Evolutionary conservation across 2,888 invertebrate species (phyloP).

Genomic region (Dysmachus trigonus): DNA sequence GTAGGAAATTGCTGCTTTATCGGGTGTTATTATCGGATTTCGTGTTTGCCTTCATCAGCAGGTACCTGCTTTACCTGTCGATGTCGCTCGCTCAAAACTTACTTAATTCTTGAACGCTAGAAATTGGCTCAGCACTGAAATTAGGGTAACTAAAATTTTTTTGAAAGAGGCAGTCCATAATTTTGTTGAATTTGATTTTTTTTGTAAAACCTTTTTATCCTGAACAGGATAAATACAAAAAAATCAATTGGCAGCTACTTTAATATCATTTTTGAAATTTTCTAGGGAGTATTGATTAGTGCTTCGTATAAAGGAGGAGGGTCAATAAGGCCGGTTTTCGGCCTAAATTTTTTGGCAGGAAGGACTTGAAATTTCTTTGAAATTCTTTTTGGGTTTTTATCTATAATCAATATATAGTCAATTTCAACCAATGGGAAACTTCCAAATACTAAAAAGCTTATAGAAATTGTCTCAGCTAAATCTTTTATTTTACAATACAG

Average conservation of each 20-base stretch:
- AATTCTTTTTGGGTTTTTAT: no score
- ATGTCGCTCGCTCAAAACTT: background rate
- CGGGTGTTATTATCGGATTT: constrained; percentile 24
- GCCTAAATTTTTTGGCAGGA: no score
- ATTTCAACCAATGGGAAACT: no score
- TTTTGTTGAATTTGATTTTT: background rate
- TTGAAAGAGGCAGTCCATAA: background rate
- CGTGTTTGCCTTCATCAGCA: background rate
- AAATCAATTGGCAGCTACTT: background rate
- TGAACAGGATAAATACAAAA: background rate
- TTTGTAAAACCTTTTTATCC: background rate
- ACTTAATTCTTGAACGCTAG: background rate
- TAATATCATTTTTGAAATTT: no score
- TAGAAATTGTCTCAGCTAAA: no score
- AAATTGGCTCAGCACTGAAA: background rate
- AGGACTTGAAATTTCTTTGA: no score
- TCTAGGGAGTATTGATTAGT: no score
- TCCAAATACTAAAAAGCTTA: no score
- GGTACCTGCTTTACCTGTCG: background rate
- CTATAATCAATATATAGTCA: no score
- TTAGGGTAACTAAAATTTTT: background rate
- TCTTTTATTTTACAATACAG: no score
- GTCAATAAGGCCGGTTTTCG: no score
- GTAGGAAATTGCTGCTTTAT: constrained; percentile 10
- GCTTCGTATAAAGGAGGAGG: no score